Conservation (phyloP, 2,888 invertebrate species). For the Boloria selene region DNA sequence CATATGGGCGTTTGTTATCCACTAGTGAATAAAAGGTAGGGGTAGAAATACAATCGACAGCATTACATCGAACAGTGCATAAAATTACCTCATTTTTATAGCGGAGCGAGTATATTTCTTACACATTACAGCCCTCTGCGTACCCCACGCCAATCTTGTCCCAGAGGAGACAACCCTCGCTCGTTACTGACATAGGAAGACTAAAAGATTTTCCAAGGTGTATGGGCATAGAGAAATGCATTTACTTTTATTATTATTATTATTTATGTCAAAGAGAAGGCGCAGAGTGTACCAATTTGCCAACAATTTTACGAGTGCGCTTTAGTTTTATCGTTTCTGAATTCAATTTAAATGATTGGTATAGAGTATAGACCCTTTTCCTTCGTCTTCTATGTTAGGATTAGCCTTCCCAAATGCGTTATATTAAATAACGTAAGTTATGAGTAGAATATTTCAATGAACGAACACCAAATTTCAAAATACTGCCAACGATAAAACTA, state of each 20-base stretch:
- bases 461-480: no score
- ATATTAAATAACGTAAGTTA: background rate
- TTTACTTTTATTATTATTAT: slow-evolving; percentile 71
- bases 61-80: slow-evolving; percentile 70
- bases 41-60: slow-evolving; percentile 46
- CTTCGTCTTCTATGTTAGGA: slow-evolving; percentile 28
- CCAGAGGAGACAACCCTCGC: slow-evolving; percentile 60
- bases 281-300: slow-evolving; percentile 66
- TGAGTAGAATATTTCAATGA: background rate
- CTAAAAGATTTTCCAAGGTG: slow-evolving; percentile 63
- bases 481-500: no score
- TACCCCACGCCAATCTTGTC: slow-evolving; percentile 53
- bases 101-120: slow-evolving; percentile 62
- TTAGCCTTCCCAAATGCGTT: background rate
- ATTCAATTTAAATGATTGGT: slow-evolving; percentile 74
- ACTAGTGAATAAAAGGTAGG: slow-evolving; percentile 31
- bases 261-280: slow-evolving; percentile 61
- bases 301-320: slow-evolving; percentile 66
- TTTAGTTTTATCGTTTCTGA: slow-evolving; percentile 71
- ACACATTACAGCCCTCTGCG: slow-evolving; percentile 50
- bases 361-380: slow-evolving; percentile 59
- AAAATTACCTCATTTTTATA: slow-evolving; percentile 76
- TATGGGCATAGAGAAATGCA: slow-evolving; percentile 62
- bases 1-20: slow-evolving; percentile 29
- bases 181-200: slow-evolving; percentile 49